These are phyloP conservation scores for Pyrrhosoma nymphula DNA, from an alignment of 2,888 invertebrate genomes.

Conservation along the genomic window DNA sequence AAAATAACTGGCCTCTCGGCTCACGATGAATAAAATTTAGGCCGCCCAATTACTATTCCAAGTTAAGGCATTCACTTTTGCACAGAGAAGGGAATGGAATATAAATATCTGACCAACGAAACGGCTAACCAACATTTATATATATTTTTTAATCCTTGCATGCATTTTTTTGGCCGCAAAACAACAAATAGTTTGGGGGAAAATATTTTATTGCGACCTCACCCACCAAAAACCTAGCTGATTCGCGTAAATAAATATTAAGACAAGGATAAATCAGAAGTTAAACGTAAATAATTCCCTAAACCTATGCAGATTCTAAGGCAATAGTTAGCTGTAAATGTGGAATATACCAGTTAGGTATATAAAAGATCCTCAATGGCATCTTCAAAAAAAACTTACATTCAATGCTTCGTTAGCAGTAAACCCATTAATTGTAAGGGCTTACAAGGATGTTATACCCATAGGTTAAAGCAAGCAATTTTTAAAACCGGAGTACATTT, in stretches of 20 bases:
- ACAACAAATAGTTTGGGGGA: background rate
- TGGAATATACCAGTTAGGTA: background rate
- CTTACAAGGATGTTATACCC: no score
- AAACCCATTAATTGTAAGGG: no score
- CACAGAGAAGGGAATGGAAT: background rate
- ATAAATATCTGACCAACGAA: background rate
- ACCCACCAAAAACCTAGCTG: no score
- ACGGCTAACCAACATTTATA: background rate
- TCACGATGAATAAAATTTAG: background rate
- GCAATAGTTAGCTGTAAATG: background rate
- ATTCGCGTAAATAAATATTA: no score
- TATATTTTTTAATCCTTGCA: background rate
- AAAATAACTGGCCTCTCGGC: background rate
- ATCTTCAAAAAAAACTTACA: no score
- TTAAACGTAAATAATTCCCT: background rate
- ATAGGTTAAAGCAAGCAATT: no score
- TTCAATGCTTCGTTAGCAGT: no score
- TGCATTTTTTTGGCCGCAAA: background rate
- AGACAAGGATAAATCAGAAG: no score
- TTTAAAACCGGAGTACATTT: no score
- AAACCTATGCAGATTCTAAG: background rate
- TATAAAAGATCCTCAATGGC: no score
- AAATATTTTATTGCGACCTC: no score
- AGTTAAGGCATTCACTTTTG: background rate
- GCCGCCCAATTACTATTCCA: constrained; percentile 51